These are phyloP conservation scores for Barbus barbus DNA, from an alignment of 2,113 vertebrate species.

Conservation along the genomic window DNA sequence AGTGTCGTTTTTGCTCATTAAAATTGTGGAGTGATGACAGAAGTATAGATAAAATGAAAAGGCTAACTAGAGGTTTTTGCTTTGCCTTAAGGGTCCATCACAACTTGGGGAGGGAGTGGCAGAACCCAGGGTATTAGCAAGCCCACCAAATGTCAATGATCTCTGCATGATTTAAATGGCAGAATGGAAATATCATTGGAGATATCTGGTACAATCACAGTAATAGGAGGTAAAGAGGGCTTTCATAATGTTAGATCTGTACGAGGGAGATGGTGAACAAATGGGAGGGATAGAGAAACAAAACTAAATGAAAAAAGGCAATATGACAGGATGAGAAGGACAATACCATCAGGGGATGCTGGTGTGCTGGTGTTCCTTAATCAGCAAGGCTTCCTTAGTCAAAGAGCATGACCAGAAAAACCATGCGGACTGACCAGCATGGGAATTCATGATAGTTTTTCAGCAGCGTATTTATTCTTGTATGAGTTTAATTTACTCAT, in stretches of 20 bases:
- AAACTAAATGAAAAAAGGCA: background rate
- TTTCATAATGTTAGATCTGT: slow-evolving; percentile 16
- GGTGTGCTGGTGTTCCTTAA: background rate
- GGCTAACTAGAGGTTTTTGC: slow-evolving; percentile 44
- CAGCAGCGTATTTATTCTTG: background rate
- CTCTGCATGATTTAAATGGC: slow-evolving; percentile 44
- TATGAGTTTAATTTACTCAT: too few relatives aligned
- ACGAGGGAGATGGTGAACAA: too few relatives aligned
- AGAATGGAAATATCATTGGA: slow-evolving; percentile 39
- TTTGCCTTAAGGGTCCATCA: slow-evolving; percentile 38
- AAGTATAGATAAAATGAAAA: slow-evolving; percentile 17
- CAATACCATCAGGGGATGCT: background rate
- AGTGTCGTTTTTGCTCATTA: slow-evolving; percentile 51
- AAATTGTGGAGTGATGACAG: slow-evolving; percentile 43
- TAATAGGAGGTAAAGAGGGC: slow-evolving; percentile 46
- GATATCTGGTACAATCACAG: slow-evolving; percentile 42
- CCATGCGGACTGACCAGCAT: background rate
- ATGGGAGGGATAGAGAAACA: background rate
- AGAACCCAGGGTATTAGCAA: background rate
- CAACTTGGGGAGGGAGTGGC: slow-evolving; percentile 3
- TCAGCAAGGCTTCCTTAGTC: background rate
- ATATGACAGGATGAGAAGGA: background rate
- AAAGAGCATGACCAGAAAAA: background rate
- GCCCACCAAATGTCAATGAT: slow-evolving; percentile 45
- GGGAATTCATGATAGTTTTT: background rate